Base-by-base conservation (phyloP, 2,797 vertebrate species). In the Fratercula arctica region DNA sequence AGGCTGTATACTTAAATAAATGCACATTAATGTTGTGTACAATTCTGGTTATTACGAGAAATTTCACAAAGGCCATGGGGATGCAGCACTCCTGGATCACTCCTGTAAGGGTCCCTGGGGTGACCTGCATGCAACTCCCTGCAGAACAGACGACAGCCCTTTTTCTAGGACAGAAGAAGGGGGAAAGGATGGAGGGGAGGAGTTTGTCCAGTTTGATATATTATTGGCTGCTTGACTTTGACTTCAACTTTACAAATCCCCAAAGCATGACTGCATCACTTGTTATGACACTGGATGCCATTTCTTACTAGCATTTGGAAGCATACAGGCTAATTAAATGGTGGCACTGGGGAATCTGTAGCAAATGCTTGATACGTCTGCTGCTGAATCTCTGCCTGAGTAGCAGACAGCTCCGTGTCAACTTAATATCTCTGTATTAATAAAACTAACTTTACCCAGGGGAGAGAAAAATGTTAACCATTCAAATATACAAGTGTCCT, bases 401-500 rank as follows among this genome's bases (percentile, higher is more conserved):
- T 75, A 69, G 86, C 68, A 92, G 43, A 94, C 92, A 94, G 96
- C 76, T 93, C 92, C 14, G 0, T 64, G 89, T 94, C 93, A 92
- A 25, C 69, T 92, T 81, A 94, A 64, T 57, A 93, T 84, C 90
- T 93, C 90, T 87, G 87, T 94, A 88, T 95, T 88, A 95, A 85
- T 85, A 81, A 84, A 88, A 80, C 90, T 90, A 97, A 97, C 95
- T 86, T 84, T 59, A 88, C 93, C 92, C 95, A 94, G 28, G 88
- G 92, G 89, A 95, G 95, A 95, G 87, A 64, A 90, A 90, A 96
- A 95, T 5, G 12, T 80, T 88, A 72, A 51, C 95, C 84, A 95
- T 95, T 97, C 95, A 94, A 94, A 95, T 81, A 96, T 82, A 97
- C 89, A 98, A 97, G 88, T 82, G 73, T 90, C 95, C 93, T 95